Evolutionary conservation across 2,797 vertebrate genomes (phyloP).

Genomic region (Menidia menidia): DNA sequence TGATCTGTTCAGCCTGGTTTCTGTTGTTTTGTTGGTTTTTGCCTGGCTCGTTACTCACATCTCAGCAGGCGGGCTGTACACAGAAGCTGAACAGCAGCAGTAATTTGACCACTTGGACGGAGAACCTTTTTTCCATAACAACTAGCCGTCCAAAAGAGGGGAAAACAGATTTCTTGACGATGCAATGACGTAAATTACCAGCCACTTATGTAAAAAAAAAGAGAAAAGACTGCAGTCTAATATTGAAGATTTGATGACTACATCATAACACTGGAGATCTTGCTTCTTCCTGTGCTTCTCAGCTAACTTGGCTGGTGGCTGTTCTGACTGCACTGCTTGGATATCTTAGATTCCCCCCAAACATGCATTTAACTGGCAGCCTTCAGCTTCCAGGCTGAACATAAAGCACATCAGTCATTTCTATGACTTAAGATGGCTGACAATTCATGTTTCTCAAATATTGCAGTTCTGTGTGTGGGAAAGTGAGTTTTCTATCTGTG

Average conservation of each 20-base stretch:
- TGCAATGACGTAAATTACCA: constrained; percentile 57
- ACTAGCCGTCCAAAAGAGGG: constrained; percentile 32
- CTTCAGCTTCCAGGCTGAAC: constrained; percentile 60
- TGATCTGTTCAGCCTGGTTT: constrained; percentile 29
- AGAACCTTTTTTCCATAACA: constrained; percentile 64
- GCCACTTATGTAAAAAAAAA: constrained; percentile 28
- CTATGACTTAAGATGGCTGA: constrained; percentile 7
- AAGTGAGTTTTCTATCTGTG: constrained; percentile 5
- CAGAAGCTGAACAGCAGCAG: constrained; percentile 71
- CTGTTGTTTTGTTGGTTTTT: constrained; percentile 70
- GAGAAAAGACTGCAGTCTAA: constrained; percentile 61
- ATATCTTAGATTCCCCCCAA: constrained; percentile 59
- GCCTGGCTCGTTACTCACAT: constrained; percentile 56
- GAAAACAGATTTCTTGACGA: constrained; percentile 44
- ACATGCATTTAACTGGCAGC: constrained; percentile 50
- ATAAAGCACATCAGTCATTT: constrained; percentile 68
- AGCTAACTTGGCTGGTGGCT: constrained; percentile 44
- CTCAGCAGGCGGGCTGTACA: constrained; percentile 69
- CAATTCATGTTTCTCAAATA: constrained; percentile 22
- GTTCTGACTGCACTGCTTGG: constrained; percentile 31
- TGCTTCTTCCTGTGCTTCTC: constrained; percentile 52
- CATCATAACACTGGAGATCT: constrained; percentile 72
- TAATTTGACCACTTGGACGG: constrained; percentile 69
- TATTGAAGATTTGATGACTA: constrained; percentile 73
- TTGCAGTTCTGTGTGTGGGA: constrained; percentile 11